phyloP scores from a whole-genome alignment of 2,113 vertebrate genomes.

The Microtus richardsoni region DNA sequence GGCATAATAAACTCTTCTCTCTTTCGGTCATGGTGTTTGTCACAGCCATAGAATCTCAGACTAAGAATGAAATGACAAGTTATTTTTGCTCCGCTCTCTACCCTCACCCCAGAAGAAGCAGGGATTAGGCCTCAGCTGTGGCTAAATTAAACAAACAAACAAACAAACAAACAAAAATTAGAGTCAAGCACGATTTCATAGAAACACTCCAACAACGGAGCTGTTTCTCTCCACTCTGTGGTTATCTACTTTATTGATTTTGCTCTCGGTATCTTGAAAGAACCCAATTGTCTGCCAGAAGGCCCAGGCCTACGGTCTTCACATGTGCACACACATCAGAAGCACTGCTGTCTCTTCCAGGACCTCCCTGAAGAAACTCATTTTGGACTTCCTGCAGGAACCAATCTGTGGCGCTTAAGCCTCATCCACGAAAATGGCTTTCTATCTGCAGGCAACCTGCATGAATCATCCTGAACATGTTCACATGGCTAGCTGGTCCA shows the following conservation, averaged over 20 bases:
- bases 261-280: background rate
- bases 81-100: background rate
- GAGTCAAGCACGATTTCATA: background rate
- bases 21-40: background rate
- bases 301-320: background rate
- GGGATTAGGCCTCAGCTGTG: background rate
- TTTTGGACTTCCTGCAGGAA: background rate
- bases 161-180: background rate
- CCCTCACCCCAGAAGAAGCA: background rate
- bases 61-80: background rate
- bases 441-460: too few relatives aligned
- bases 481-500: too few relatives aligned
- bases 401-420: background rate
- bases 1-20: background rate
- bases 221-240: background rate
- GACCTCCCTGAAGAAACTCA: background rate
- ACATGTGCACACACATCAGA: too few relatives aligned
- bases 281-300: too few relatives aligned
- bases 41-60: background rate
- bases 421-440: background rate
- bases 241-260: background rate
- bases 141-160: background rate
- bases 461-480: background rate
- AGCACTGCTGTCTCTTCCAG: background rate
- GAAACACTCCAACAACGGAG: background rate